These are phyloP conservation scores for Daboia siamensis DNA, from an alignment of 2,113 vertebrate species.

Conservation along the genomic window DNA sequence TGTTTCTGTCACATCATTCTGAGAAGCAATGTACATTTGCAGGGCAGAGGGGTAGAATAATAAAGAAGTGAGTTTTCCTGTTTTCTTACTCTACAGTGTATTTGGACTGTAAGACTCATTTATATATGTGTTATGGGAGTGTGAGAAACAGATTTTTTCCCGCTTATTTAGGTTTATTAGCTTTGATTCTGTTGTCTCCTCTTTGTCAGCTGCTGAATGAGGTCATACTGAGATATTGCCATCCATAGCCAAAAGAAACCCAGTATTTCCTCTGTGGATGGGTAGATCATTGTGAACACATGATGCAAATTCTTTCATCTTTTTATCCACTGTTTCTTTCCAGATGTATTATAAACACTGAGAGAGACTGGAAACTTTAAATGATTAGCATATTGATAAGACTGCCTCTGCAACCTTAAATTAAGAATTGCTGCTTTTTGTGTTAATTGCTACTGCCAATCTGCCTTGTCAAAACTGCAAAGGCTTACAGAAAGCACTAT, in stretches of 20 bases:
- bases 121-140: neutral
- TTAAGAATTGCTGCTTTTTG: neutral
- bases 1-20: neutral
- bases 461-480: neutral
- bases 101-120: neutral
- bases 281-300: neutral
- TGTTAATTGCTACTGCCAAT: neutral
- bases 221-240: neutral
- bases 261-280: neutral
- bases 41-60: neutral
- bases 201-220: neutral
- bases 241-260: neutral
- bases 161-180: neutral
- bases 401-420: neutral
- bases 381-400: neutral
- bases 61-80: neutral
- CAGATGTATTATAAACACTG: neutral
- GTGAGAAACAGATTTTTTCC: neutral
- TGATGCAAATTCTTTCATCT: neutral
- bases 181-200: neutral
- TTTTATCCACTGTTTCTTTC: neutral
- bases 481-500: neutral
- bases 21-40: neutral
- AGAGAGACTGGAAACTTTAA: neutral
- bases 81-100: neutral